Conservation (phyloP, 1,140 invertebrate species). For the Zaprionus gabonicus region DNA sequence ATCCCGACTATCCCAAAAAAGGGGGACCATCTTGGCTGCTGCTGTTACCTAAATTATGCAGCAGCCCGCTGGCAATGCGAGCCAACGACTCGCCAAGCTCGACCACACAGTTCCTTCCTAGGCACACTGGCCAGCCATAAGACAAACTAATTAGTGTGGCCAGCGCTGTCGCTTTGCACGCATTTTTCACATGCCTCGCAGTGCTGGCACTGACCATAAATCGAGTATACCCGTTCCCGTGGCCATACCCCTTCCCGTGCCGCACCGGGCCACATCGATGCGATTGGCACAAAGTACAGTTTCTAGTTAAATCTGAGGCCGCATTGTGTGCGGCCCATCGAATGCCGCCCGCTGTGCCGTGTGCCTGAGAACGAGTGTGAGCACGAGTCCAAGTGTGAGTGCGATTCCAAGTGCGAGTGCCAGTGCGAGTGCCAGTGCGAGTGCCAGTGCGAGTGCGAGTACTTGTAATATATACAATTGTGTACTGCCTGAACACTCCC, state of each 20-base stretch:
- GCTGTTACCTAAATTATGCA: slow-evolving; percentile 77
- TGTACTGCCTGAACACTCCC: neutral
- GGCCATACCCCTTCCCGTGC: neutral
- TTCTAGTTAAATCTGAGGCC: slow-evolving; percentile 65
- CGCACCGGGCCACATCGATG: slow-evolving; percentile 3
- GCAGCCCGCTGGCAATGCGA: slow-evolving; percentile 52
- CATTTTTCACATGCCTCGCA: slow-evolving; percentile 53
- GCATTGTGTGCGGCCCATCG: slow-evolving; percentile 65
- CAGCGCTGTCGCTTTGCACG: slow-evolving; percentile 51
- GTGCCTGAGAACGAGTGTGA: slow-evolving; percentile 30
- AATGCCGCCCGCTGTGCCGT: slow-evolving; percentile 48
- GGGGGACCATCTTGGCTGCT: slow-evolving; percentile 4
- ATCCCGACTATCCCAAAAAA: slow-evolving; percentile 23
- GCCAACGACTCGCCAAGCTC: slow-evolving; percentile 16
- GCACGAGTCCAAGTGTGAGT: slow-evolving; percentile 19
- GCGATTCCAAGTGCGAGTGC: slow-evolving; percentile 14
- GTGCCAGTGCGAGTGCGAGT: slow-evolving; percentile 18
- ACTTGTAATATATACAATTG: slow-evolving; percentile 50
- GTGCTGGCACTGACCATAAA: slow-evolving; percentile 51
- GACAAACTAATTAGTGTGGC: slow-evolving; percentile 79
- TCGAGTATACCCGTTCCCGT: slow-evolving; percentile 24
- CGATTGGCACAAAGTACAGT: slow-evolving; percentile 54
- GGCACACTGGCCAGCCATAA: slow-evolving; percentile 31
- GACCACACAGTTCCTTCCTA: slow-evolving; percentile 16
- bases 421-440: slow-evolving; percentile 20